phyloP scores from a whole-genome alignment of 1,140 invertebrate genomes.

The Conus betulinus region DNA sequence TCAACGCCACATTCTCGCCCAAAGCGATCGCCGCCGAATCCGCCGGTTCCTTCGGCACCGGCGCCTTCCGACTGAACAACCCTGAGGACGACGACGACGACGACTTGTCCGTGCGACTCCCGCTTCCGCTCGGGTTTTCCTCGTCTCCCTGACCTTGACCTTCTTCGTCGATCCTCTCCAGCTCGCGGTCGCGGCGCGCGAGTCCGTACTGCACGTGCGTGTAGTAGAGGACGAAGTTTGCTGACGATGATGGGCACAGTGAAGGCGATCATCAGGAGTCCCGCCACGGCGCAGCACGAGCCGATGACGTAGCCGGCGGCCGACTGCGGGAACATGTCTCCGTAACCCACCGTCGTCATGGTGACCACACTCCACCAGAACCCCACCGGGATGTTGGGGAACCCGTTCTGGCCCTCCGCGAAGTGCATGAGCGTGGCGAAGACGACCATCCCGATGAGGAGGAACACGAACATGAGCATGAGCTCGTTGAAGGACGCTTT shows the following conservation, averaged over 20 bases:
- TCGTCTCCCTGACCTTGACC: neutral
- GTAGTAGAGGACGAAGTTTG: conserved; percentile 75
- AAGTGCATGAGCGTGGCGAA: conserved; percentile 72
- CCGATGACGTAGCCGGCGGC: conserved; percentile 86
- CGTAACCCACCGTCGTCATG: conserved; percentile 98
- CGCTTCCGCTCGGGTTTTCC: neutral
- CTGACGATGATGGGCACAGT: conserved; percentile 79
- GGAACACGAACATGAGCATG: conserved; percentile 84
- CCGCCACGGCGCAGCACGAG: conserved; percentile 94
- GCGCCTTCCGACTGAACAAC: neutral
- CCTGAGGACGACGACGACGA: neutral
- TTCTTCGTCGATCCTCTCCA: conserved; percentile 45
- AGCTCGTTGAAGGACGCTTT: conserved; percentile 99
- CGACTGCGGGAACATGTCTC: conserved; percentile 86
- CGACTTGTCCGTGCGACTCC: neutral
- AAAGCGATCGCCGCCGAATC: conserved; percentile 35
- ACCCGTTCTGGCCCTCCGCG: conserved; percentile 80
- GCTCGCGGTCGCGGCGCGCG: conserved; percentile 53
- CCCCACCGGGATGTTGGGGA: conserved; percentile 97
- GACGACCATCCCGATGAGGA: conserved; percentile 71
- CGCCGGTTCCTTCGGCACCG: conserved; percentile 1
- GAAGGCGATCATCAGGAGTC: conserved; percentile 96
- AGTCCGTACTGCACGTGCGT: conserved; percentile 74
- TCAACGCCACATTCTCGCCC: conserved; percentile 38
- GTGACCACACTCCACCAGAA: conserved; percentile 99